These are phyloP conservation scores for Ammospiza maritima DNA, from an alignment of 2,797 vertebrate genomes.

Conservation along the genomic window DNA sequence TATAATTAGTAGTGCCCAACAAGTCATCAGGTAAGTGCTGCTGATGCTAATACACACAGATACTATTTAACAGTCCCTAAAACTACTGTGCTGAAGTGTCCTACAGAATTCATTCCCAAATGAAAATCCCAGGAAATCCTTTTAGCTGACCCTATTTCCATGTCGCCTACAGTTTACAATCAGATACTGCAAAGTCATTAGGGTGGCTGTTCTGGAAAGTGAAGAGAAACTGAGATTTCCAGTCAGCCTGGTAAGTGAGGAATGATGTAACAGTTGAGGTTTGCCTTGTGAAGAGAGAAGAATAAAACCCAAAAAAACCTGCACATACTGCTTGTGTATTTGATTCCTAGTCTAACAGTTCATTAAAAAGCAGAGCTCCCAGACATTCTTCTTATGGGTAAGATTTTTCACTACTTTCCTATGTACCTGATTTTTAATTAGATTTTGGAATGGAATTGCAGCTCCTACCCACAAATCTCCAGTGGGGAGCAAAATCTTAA, in stretches of 20 bases:
- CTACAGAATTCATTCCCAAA: slow-evolving; percentile 9
- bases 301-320: background rate
- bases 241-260: background rate
- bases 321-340: background rate
- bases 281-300: background rate
- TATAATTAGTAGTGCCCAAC: background rate
- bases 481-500: slow-evolving; percentile 41
- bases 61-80: slow-evolving; percentile 14
- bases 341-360: slow-evolving; percentile 47
- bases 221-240: slow-evolving; percentile 13
- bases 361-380: slow-evolving; percentile 40
- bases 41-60: background rate
- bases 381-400: slow-evolving; percentile 43
- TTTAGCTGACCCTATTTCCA: slow-evolving; percentile 14
- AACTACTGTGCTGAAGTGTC: background rate
- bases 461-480: slow-evolving; percentile 29
- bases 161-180: background rate
- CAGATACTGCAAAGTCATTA: background rate
- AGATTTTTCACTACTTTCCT: background rate
- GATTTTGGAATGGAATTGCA: slow-evolving; percentile 23
- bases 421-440: slow-evolving; percentile 50
- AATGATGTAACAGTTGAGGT: background rate
- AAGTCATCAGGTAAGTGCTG: background rate
- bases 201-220: background rate
- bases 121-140: slow-evolving; percentile 17